A percentile compares a stretch with the other conserved stretches of the same genome.
Conservation (phyloP, 1,140 invertebrate genomes). For the Scaptomyza hsui region DNA sequence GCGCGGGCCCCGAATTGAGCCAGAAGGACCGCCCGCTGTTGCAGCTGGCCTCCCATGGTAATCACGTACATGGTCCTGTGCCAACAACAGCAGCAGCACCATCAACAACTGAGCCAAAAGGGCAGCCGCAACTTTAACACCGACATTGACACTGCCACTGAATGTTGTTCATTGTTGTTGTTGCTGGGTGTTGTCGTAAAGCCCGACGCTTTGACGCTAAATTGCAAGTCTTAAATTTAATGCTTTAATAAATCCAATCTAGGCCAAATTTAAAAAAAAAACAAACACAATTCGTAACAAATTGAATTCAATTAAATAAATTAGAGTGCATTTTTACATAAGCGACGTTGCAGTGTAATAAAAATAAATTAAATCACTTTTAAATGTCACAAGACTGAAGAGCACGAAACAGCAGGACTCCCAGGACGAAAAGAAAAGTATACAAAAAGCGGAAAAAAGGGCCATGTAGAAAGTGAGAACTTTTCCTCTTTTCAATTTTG, state of each 20-base stretch:
- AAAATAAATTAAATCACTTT: conserved; percentile 65
- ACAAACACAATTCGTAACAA: conserved; percentile 64
- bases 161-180: conserved; percentile 20
- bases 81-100: conserved; percentile 21
- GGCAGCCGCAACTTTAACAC: conserved; percentile 58
- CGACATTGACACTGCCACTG: conserved; percentile 70
- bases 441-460: not conserved
- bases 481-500: conserved; percentile 43
- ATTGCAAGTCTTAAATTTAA: conserved; percentile 76
- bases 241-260: conserved; percentile 73
- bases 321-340: conserved; percentile 79
- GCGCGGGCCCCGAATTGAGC: not conserved
- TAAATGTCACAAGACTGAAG: conserved; percentile 41
- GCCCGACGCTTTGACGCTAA: conserved; percentile 58
- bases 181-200: conserved; percentile 49
- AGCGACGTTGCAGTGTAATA: conserved; percentile 50
- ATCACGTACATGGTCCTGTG: conserved; percentile 58
- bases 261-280: conserved; percentile 18
- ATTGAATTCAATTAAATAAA: conserved; percentile 81
- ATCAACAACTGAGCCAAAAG: conserved; percentile 19
- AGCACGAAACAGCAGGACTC: not conserved
- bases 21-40: conserved; percentile 52
- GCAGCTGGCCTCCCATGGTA: conserved; percentile 64
- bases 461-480: not conserved
- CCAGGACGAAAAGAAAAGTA: not conserved